These are phyloP conservation scores for Hycleus phaleratus DNA, from an alignment of 1,140 invertebrate genomes.

Conservation along the genomic window DNA sequence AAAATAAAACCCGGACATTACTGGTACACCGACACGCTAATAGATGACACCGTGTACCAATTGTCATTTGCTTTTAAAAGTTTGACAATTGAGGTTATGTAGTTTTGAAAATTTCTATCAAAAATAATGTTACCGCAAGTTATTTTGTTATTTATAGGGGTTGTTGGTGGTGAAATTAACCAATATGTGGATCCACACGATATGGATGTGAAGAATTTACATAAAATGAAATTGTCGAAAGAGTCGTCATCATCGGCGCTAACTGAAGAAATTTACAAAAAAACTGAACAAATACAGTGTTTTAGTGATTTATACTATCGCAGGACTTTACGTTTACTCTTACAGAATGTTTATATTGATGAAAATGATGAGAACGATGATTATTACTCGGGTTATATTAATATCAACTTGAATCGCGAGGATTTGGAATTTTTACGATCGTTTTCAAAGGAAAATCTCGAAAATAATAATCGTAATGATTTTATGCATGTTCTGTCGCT, in stretches of 20 bases:
- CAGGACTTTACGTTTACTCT: conserved; percentile 3
- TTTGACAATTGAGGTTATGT: too few species aligned
- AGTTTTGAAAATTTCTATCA: too few species aligned
- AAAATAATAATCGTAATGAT: too few species aligned
- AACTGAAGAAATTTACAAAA: background rate
- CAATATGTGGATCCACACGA: conserved; percentile 9
- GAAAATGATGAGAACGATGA: background rate
- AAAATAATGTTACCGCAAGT: too few species aligned
- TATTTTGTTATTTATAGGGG: too few species aligned
- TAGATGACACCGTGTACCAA: too few species aligned
- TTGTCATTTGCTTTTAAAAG: too few species aligned
- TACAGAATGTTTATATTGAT: conserved; percentile 3
- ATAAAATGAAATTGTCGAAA: background rate
- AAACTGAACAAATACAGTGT: background rate
- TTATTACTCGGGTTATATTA: conserved; percentile 2
- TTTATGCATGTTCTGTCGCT: background rate
- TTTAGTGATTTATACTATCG: background rate
- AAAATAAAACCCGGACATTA: too few species aligned
- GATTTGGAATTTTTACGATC: too few species aligned
- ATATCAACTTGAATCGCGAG: conserved; percentile 1
- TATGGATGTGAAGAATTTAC: conserved; percentile 3
- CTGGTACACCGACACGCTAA: too few species aligned
- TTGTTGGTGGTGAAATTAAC: too few species aligned
- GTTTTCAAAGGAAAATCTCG: too few species aligned
- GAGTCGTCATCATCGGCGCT: background rate